These are phyloP conservation scores for Eremobia ochroleuca DNA, from an alignment of 2,888 invertebrate species.

Conservation along the genomic window DNA sequence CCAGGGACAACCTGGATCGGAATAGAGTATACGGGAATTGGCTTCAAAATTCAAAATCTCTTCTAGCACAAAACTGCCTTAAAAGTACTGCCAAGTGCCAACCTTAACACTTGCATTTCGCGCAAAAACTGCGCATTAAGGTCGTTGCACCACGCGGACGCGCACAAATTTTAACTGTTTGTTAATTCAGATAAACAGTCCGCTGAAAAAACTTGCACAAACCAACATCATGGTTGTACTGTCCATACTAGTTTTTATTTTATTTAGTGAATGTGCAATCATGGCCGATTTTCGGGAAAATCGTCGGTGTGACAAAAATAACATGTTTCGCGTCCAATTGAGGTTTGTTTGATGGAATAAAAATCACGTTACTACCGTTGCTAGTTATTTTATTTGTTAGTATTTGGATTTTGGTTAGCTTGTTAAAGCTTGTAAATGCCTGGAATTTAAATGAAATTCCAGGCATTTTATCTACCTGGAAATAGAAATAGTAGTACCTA, in stretches of 20 bases:
- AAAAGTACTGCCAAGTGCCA: neutral
- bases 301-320: slow-evolving; percentile 34
- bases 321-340: slow-evolving; percentile 1
- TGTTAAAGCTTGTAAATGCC: too few relatives aligned
- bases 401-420: slow-evolving; percentile 10
- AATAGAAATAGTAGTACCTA: neutral
- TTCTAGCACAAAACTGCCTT: neutral
- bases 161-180: slow-evolving; percentile 58
- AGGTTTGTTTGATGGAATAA: slow-evolving; percentile 30
- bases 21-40: neutral
- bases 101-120: slow-evolving; percentile 33
- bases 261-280: slow-evolving; percentile 38
- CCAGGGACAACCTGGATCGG: neutral
- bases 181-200: slow-evolving; percentile 60
- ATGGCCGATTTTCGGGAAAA: slow-evolving; percentile 32
- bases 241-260: slow-evolving; percentile 48
- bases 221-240: slow-evolving; percentile 47
- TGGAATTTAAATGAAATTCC: neutral
- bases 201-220: slow-evolving; percentile 58
- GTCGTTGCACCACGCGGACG: slow-evolving; percentile 52
- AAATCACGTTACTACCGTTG: slow-evolving; percentile 11
- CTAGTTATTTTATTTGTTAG: neutral
- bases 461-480: neutral
- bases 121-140: slow-evolving; percentile 51
- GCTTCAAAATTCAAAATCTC: neutral